Percentiles rank a stretch among this genome's conserved stretches.
These are phyloP conservation scores for Rachycentron canadum DNA, from an alignment of 2,797 vertebrate species.

Conservation along the genomic window DNA sequence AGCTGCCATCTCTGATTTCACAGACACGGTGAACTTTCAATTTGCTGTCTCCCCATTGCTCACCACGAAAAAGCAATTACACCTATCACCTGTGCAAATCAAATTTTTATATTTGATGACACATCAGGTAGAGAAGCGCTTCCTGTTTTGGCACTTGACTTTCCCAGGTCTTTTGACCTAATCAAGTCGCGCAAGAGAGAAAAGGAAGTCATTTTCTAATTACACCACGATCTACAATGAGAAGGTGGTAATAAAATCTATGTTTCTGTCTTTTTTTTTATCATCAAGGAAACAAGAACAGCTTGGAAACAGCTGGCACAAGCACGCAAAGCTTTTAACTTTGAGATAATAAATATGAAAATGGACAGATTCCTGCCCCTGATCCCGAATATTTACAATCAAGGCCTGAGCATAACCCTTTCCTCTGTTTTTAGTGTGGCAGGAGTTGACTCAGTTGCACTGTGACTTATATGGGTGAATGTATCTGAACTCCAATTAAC, in stretches of 20 bases:
- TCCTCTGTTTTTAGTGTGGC: slow-evolving; percentile 1
- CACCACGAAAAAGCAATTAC: slow-evolving; percentile 74
- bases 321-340: neutral
- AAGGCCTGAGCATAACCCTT: neutral
- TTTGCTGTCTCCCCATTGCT: slow-evolving; percentile 33
- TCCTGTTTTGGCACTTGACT: slow-evolving; percentile 72
- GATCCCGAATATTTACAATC: slow-evolving; percentile 10
- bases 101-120: slow-evolving; percentile 72
- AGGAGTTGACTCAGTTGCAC: slow-evolving; percentile 13
- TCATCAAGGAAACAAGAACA: slow-evolving; percentile 11
- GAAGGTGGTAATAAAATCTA: slow-evolving; percentile 43
- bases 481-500: slow-evolving; percentile 1
- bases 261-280: slow-evolving; percentile 12
- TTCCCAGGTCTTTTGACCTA: slow-evolving; percentile 65
- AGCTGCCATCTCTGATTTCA: slow-evolving; percentile 44
- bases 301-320: slow-evolving; percentile 11
- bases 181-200: slow-evolving; percentile 54
- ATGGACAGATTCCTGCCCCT: neutral
- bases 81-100: slow-evolving; percentile 69
- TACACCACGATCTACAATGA: slow-evolving; percentile 42
- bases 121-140: slow-evolving; percentile 47
- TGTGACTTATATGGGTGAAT: slow-evolving; percentile 24
- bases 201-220: slow-evolving; percentile 35
- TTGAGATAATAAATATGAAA: slow-evolving; percentile 18
- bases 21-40: slow-evolving; percentile 56